Evolutionary conservation across 2,113 vertebrate genomes (phyloP), one percentile per base, ranked within the genome.

Genomic region (Siniperca knerii): DNA sequence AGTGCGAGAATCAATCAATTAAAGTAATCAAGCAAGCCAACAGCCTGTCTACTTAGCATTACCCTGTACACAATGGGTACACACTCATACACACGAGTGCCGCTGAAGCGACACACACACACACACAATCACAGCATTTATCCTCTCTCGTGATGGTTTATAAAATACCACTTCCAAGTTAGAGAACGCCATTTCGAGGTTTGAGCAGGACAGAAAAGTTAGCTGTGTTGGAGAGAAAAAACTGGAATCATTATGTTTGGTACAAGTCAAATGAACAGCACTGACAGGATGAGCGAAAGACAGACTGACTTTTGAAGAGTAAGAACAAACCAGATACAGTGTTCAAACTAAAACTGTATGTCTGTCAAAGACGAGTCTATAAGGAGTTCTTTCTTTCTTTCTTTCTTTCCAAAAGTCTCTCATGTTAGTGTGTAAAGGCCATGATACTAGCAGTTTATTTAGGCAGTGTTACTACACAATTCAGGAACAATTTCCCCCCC

Each of bases 181-280:
- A 73, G 37, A 81, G 55, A 83, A 73, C 37, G 60, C 21, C 68
- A 44, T 86, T 77, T 83, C 40, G 46, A 67, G 42, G 42, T 72
- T 69, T 81, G 74, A 82, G 40, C 40, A 62, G 75, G 87, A 75
- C 72, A 72, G 64, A 86, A 25, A 60, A 6, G 68, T 69, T 48
- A 62, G 81, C 92, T 93, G 89, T 79, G 61, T 64, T 81, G 70
- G 81, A 85, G 78, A 90, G 74, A 83, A 82, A 69, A 87, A 79
- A 80, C 46, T 57, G 44, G 71, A 65, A 64, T 87, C 48, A 73
- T 83, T 86, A 77, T 86, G 83, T 90, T 89, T 89, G 88, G 90
- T 88, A 91, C 78, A 72, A n/a, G 61, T 87, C 62, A 89, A 81
- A 87, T 79, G n/a, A 86, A 83, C 76, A 83, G n/a, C 44, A 90